Base-by-base conservation (phyloP, 2,888 invertebrate species). In the Lutraria lutraria region DNA sequence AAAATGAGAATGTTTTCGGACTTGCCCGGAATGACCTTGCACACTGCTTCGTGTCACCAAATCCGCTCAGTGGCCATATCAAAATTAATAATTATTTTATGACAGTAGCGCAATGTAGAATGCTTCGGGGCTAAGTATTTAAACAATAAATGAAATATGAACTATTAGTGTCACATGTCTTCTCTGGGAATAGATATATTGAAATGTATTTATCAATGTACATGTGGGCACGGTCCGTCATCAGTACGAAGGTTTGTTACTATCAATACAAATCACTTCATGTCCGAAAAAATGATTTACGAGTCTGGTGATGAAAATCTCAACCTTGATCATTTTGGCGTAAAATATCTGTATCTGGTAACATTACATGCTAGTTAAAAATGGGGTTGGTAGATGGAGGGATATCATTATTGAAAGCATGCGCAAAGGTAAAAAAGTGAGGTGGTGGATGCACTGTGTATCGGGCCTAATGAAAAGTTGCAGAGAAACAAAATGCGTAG, bases 81-180 rank as follows among this genome's bases (percentile, higher is more conserved):
- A 76, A 76, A 43, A 76, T 34, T 76, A 76, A 34, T 31, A 29
- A 53, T 54, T 54, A 60, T 63, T 60, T 68, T 19, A 83, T 68
- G 83, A 83, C 83, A 83, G 16, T 21, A 29, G 84, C 84, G 54
- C 29, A n/a, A 54, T 29, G 29, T 84, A 54, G 13, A 72, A 25
- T 29, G 84, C 54, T 83, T 25, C 52, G 19, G 34, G 84, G 76
- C 72, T 76, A 56, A 16, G 4, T 85, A 54, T 80, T 81, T 54
- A 85, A 85, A 85, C 34, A 79, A 60, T 79, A 53, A 76, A 85
- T 87, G 87, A 89, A 85, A 84, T 84, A 89, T 89, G 19, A 56
- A 15, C 81, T 43, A 87, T 89, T 87, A 89, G 89, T 89, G 89
- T 89, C 89, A 89, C 16, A 63, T 72, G 89, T 87, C 89, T 31